Percentiles rank a stretch among this genome's conserved stretches.
phyloP scores from a whole-genome alignment of 2,888 invertebrate genomes.

The Nematopogon swammerdamellus region DNA sequence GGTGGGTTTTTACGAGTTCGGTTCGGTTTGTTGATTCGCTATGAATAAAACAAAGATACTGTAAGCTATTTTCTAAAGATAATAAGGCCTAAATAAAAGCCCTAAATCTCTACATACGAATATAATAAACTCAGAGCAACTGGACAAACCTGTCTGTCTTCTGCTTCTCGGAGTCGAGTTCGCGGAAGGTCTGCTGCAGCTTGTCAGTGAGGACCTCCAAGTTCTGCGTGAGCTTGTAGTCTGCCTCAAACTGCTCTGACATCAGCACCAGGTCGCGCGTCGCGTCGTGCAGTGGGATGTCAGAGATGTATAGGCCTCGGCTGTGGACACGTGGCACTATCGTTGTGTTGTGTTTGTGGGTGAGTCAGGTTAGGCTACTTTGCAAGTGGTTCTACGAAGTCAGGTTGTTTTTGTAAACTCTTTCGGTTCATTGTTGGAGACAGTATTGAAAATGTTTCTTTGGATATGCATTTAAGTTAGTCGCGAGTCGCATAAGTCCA shows the following conservation, averaged over 20 bases:
- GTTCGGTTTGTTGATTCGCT: too few relatives aligned
- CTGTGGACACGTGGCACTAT: too few relatives aligned
- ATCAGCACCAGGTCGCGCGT: conserved; percentile 92
- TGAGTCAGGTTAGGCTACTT: conserved; percentile 5
- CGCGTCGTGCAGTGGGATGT: conserved; percentile 94
- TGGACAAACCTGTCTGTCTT: conserved; percentile 89
- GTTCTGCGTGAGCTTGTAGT: conserved; percentile 92
- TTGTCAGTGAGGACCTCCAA: conserved; percentile 93
- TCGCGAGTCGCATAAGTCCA: too few relatives aligned
- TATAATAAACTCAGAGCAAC: too few relatives aligned
- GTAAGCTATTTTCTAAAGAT: too few relatives aligned
- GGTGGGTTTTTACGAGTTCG: too few relatives aligned
- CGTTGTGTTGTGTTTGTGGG: conserved; percentile 12
- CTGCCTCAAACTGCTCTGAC: conserved; percentile 96
- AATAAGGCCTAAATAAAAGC: too few relatives aligned
- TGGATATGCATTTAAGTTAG: too few relatives aligned
- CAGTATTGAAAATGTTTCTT: not conserved
- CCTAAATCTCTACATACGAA: too few relatives aligned
- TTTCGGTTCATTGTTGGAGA: not conserved
- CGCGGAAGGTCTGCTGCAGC: conserved; percentile 90
- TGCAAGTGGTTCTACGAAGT: not conserved
- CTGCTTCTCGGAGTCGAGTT: conserved; percentile 90
- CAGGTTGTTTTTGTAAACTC: not conserved
- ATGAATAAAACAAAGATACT: too few relatives aligned
- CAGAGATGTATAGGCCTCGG: conserved; percentile 88